phyloP scores from a whole-genome alignment of 2,888 invertebrate genomes.

The Drosophila kambysellisi region DNA sequence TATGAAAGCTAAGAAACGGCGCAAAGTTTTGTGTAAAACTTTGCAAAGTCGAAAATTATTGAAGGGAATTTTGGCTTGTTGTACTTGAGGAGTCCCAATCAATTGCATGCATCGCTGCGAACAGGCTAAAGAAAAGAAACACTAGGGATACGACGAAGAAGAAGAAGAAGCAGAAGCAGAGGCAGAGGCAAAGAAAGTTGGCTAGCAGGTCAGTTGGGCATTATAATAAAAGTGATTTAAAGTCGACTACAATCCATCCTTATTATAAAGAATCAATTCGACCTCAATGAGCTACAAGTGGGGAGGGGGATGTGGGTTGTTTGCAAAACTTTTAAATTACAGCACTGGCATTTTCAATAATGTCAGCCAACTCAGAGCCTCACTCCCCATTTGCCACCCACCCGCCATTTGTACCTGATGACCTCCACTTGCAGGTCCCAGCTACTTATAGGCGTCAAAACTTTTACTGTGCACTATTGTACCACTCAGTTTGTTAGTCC shows the following conservation, averaged over 20 bases:
- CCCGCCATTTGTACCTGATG: conserved; percentile 16
- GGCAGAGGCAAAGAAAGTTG: neutral
- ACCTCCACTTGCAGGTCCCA: conserved; percentile 39
- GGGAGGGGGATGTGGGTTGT: conserved; percentile 1
- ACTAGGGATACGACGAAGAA: conserved; percentile 13
- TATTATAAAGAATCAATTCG: conserved; percentile 72
- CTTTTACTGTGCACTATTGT: conserved; percentile 25
- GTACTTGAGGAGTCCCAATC: conserved; percentile 66
- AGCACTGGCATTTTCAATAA: conserved; percentile 74
- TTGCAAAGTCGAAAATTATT: conserved; percentile 57
- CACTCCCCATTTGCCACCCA: conserved; percentile 9
- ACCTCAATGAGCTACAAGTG: conserved; percentile 48
- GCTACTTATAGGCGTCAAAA: conserved; percentile 61
- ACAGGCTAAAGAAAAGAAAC: conserved; percentile 3
- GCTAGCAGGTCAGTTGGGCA: conserved; percentile 37
- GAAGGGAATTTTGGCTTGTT: conserved; percentile 44
- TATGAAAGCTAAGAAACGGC: conserved; percentile 39
- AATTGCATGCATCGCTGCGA: conserved; percentile 67
- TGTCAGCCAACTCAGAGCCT: conserved; percentile 31
- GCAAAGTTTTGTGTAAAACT: conserved; percentile 45
- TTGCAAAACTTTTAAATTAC: conserved; percentile 75
- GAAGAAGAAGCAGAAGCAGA: neutral
- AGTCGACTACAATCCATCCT: conserved; percentile 59
- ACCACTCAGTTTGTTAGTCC: neutral
- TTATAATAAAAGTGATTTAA: conserved; percentile 70